A percentile compares a stretch with the other conserved stretches of the same genome.
Conservation (phyloP, 2,888 invertebrate species). For the Chrysomela aeneicollis region DNA sequence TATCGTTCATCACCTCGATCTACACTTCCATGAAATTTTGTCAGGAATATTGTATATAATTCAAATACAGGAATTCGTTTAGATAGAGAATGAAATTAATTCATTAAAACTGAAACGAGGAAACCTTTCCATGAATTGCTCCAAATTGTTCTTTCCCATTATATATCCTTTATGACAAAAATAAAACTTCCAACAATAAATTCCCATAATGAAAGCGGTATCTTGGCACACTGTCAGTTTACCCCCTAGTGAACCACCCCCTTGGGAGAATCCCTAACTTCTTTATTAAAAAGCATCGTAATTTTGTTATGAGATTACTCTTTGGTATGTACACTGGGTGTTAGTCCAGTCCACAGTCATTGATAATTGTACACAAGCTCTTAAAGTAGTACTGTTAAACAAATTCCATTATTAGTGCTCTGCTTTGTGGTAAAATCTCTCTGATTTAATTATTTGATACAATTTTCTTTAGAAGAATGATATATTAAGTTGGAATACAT, state of each 20-base stretch:
- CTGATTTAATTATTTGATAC: no score
- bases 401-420: no score
- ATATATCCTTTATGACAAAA: background rate
- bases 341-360: no score
- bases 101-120: background rate
- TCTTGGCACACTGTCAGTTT: constrained; percentile 2
- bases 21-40: background rate
- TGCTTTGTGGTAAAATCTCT: no score
- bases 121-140: constrained; percentile 3
- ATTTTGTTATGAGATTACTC: constrained; percentile 5
- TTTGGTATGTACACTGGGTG: no score
- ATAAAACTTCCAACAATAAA: constrained; percentile 2
- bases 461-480: no score
- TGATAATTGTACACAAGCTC: no score
- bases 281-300: constrained; percentile 7
- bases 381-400: no score
- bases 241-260: background rate
- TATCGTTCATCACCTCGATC: no score
- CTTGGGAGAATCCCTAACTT: background rate
- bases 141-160: background rate
- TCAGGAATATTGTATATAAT: background rate
- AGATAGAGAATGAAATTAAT: background rate
- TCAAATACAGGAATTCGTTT: constrained; percentile 2
- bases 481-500: no score
- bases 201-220: background rate